These are phyloP conservation scores for Timema podura DNA, from an alignment of 2,888 invertebrate species.

Conservation along the genomic window DNA sequence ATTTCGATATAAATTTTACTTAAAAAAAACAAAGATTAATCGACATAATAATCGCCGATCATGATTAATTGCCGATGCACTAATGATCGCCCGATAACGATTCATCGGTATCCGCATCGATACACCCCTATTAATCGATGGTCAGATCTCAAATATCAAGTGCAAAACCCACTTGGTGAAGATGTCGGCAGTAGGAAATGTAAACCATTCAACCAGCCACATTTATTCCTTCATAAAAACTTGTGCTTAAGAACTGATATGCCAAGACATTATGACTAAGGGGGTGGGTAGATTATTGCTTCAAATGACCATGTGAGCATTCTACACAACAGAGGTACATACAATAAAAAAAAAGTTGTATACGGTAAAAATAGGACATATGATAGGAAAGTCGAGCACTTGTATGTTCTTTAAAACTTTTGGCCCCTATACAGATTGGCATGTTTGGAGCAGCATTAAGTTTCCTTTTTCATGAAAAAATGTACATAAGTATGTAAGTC, in stretches of 20 bases:
- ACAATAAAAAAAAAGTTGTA: conserved; percentile 24
- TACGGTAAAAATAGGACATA: conserved; percentile 18
- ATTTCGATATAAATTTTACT: too few relatives aligned
- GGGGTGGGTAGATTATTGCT: conserved; percentile 29
- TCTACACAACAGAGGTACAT: conserved; percentile 18
- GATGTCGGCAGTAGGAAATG: too few relatives aligned
- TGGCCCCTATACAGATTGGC: conserved; percentile 31
- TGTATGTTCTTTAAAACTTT: conserved; percentile 13
- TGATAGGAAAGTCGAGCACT: conserved; percentile 23
- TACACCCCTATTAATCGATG: too few relatives aligned
- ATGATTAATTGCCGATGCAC: too few relatives aligned
- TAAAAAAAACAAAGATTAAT: too few relatives aligned
- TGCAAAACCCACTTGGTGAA: too few relatives aligned
- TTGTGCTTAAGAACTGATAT: conserved; percentile 24
- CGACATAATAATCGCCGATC: too few relatives aligned
- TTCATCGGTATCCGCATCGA: too few relatives aligned
- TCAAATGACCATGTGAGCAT: conserved; percentile 6
- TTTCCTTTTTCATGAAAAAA: neutral
- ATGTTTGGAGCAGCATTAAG: conserved; percentile 28
- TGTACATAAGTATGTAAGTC: conserved; percentile 19
- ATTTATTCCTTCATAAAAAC: too few relatives aligned
- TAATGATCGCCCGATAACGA: too few relatives aligned
- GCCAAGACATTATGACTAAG: conserved; percentile 24
- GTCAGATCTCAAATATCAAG: too few relatives aligned
- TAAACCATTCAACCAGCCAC: too few relatives aligned